Conservation (phyloP, 2,888 invertebrate species). For the Drosophila meridionalis region DNA sequence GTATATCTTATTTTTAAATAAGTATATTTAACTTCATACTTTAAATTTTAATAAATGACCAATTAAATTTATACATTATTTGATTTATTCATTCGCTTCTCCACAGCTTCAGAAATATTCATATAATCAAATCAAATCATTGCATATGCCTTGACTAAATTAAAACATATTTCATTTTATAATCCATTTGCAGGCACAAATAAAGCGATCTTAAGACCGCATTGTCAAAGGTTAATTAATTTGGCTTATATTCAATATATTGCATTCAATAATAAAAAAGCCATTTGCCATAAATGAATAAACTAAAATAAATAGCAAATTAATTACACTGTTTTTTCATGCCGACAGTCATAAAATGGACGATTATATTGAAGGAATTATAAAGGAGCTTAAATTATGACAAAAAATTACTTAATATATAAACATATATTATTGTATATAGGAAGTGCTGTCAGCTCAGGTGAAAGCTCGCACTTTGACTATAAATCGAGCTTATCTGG, state of each 20-base stretch:
- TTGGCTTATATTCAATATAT: not conserved
- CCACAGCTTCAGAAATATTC: not conserved
- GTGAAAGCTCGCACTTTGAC: slow-evolving; percentile 13
- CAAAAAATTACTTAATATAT: not conserved
- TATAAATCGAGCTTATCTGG: slow-evolving; percentile 59
- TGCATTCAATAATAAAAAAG: not conserved
- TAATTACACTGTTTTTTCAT: not conserved
- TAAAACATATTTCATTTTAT: not conserved
- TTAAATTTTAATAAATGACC: too few species aligned
- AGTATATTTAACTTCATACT: too few species aligned
- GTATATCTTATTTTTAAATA: too few species aligned
- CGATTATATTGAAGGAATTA: slow-evolving; percentile 1
- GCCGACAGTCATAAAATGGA: not conserved
- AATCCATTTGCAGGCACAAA: not conserved
- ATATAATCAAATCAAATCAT: not conserved
- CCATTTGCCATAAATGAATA: not conserved
- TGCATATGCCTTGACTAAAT: not conserved
- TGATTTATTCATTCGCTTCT: not conserved
- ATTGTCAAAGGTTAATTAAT: slow-evolving; percentile 10
- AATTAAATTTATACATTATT: not conserved
- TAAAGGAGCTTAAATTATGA: slow-evolving; percentile 1
- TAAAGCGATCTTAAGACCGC: slow-evolving; percentile 3
- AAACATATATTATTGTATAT: not conserved
- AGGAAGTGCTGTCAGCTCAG: slow-evolving; percentile 6
- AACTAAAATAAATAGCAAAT: not conserved